Base-by-base conservation (phyloP, 2,888 invertebrate species). In the Cryptosula pallasiana region DNA sequence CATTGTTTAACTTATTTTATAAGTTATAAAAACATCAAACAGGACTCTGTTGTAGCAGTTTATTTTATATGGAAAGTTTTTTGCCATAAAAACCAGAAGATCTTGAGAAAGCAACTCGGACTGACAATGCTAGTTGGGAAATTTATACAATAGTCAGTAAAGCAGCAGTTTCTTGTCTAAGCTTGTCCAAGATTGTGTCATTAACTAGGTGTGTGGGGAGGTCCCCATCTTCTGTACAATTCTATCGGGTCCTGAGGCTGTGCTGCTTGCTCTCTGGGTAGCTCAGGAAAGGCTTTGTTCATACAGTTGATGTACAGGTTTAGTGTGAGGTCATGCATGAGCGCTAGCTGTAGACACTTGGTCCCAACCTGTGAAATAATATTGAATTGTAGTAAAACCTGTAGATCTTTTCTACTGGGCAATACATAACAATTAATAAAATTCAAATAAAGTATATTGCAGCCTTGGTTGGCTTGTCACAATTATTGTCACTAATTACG, bases 211-310 rank as follows among this genome's bases (percentile, higher is more conserved):
- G 27, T 9, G 2, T n/a, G 27, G 5, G 63, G 63, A 32, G 63
- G 63, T 2, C 63, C 63, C 27, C 27, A 32, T 63, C 63, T 63
- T 34, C 63, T 63, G 63, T 63, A 13, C 27, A 63, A 3, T 3
- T 32, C 13, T 9, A 63, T 32, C 2, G 63, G 9, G 32, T 32
- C 32, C 3, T 9, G 2, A 5, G 32, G 32, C 45, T 45, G 9
- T 20, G 20, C 20, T 45, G 20, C 5, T 45, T 20, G 9, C 5
- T 20, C 9, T 13, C 9, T 45, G 45, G 9, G 45, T 20, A 13
- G 45, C 2, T 27, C 3, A 29, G 32, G 29, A 32, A 13, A 27
- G 3, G 13, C 13, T 63, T 27, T n/a, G n/a, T 34, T 63, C 5
- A 63, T 32, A 32, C 63, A 63, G 34, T 34, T 27, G 5, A 63